Evolutionary conservation across 2,797 vertebrate species (phyloP), one percentile per base, ranked within the genome.

Genomic region (Sternotherus odoratus): DNA sequence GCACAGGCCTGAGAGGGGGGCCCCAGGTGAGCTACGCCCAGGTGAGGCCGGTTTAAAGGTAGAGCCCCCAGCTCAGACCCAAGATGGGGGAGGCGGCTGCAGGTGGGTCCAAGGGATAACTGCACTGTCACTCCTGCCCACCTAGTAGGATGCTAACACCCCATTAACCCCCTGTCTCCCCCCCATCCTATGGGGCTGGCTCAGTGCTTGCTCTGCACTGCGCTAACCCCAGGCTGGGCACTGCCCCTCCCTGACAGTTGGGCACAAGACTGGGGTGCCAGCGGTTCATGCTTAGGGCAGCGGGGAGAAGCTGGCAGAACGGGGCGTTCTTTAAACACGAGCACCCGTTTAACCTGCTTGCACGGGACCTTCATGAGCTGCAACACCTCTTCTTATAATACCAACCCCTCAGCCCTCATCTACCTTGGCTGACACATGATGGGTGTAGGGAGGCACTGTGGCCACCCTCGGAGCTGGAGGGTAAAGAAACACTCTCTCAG

Each of bases 241-340:
- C 53, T 53, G 50, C 17, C 50, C 50, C 17, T 51, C 17, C 50
- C 50, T 51, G 53, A 24, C 53, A 23, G 21, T 53, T 53, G 53
- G 53, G 23, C 53, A 53, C 53, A 24, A 24, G 23, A 4, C 9
- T 8, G 9, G 23, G 53, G 21, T 53, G 53, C 53, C 53, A 53
- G 10, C 53, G 4, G 53, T 21, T 53, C 23, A 53, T 1, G 4
- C 1, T 12, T 13, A 21, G 39, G 28, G 75, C 60, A 77, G n/a
- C 81, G 66, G 83, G 26, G 15, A 53, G 69, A 23, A 53, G 60
- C 80, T 89, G 78, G 79, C 2, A 4, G 60, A 19, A 6, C 5
- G 6, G 36, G 15, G 6, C 2, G 13, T 7, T 30, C 21, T 46
- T 53, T 63, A 5, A 16, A 15, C n/a, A n/a, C 1, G 9, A 51